Conservation (phyloP, 2,888 invertebrate species). For the Girardia tigrina region DNA sequence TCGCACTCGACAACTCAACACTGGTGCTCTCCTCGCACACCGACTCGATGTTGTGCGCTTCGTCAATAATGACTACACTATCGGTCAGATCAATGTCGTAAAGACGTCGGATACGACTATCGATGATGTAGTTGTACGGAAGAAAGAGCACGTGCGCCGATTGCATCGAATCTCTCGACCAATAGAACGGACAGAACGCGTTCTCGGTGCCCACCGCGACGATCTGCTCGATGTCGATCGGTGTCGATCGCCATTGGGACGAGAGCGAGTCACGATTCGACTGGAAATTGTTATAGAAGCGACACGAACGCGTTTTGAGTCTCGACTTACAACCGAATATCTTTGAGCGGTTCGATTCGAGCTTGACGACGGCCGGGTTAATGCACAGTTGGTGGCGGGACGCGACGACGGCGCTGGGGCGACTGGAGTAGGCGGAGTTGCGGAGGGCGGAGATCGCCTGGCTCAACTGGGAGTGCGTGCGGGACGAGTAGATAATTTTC, state of each 20-base stretch:
- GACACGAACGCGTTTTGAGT: slow-evolving; percentile 64
- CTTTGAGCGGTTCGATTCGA: slow-evolving; percentile 65
- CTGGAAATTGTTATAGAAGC: slow-evolving; percentile 62
- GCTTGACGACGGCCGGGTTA: slow-evolving; percentile 73
- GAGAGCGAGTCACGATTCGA: slow-evolving; percentile 40
- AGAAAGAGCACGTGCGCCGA: slow-evolving; percentile 85
- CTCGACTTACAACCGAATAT: slow-evolving; percentile 72
- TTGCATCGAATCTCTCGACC: slow-evolving; percentile 69
- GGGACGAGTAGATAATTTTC: slow-evolving; percentile 83
- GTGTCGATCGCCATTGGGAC: slow-evolving; percentile 50
- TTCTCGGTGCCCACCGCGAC: slow-evolving; percentile 64
- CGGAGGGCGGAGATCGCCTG: slow-evolving; percentile 91
- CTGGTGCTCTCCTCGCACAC: slow-evolving; percentile 74
- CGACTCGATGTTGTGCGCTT: slow-evolving; percentile 86
- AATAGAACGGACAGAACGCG: slow-evolving; percentile 80
- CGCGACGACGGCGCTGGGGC: slow-evolving; percentile 73
- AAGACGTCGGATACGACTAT: slow-evolving; percentile 67
- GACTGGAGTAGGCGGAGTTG: slow-evolving; percentile 63
- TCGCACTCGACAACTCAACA: slow-evolving; percentile 64
- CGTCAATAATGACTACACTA: slow-evolving; percentile 70
- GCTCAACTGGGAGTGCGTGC: slow-evolving; percentile 85
- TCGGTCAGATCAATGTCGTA: slow-evolving; percentile 60
- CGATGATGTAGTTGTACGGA: slow-evolving; percentile 92
- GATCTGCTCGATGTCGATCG: slow-evolving; percentile 91
- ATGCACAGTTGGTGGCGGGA: slow-evolving; percentile 93